Percentiles rank a stretch among this genome's conserved stretches.
phyloP scores from a whole-genome alignment of 1,140 invertebrate genomes.

The Phocides pigmalion region DNA sequence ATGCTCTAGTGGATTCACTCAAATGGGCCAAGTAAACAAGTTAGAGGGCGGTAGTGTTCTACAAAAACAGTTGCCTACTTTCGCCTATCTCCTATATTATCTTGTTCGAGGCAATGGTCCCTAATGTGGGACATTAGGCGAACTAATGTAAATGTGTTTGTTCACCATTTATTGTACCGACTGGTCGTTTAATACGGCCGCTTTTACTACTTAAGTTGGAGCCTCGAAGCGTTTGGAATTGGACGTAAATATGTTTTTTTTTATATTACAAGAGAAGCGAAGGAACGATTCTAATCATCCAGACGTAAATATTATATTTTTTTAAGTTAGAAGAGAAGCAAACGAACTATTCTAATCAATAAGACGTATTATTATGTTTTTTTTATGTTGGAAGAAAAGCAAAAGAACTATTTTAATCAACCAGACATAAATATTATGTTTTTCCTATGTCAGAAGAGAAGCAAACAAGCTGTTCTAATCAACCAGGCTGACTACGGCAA shows the following conservation, averaged over 20 bases:
- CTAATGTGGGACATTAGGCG: slow-evolving; percentile 68
- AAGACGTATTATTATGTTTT: too few relatives aligned
- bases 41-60: slow-evolving; percentile 16
- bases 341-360: too few relatives aligned
- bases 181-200: slow-evolving; percentile 45
- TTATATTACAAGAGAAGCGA: too few relatives aligned
- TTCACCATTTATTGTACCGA: slow-evolving; percentile 55
- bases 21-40: slow-evolving; percentile 36
- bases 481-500: too few relatives aligned
- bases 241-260: not conserved
- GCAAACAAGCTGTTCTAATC: too few relatives aligned
- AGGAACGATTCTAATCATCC: too few relatives aligned
- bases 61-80: slow-evolving; percentile 36
- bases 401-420: too few relatives aligned
- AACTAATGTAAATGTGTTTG: slow-evolving; percentile 72
- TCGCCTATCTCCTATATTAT: slow-evolving; percentile 58
- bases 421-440: too few relatives aligned
- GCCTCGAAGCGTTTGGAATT: not conserved
- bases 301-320: too few relatives aligned
- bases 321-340: too few relatives aligned
- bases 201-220: slow-evolving; percentile 33
- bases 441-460: too few relatives aligned
- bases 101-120: slow-evolving; percentile 56
- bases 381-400: too few relatives aligned
- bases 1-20: slow-evolving; percentile 14